These are phyloP conservation scores for Lucinisca nassula DNA, from an alignment of 2,888 invertebrate species.

Conservation along the genomic window DNA sequence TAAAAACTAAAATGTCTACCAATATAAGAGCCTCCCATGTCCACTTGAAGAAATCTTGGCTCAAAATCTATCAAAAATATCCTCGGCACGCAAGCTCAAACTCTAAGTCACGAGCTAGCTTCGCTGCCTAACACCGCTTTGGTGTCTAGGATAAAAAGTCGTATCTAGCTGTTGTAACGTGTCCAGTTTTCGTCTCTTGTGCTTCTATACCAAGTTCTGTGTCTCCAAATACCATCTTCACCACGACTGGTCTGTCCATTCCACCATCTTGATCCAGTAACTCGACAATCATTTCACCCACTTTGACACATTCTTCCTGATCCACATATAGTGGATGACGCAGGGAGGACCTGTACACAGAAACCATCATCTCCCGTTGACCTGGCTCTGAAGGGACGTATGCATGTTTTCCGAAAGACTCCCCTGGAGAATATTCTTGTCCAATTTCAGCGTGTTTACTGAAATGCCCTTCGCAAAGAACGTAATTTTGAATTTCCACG, in stretches of 20 bases:
- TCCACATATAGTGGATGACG: constrained; percentile 59
- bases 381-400: constrained; percentile 57
- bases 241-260: constrained; percentile 51
- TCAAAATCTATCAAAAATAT: too few species aligned
- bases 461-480: constrained; percentile 67
- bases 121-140: too few species aligned
- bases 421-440: constrained; percentile 49
- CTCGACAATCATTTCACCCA: constrained; percentile 65
- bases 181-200: constrained; percentile 50
- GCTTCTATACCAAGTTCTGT: constrained; percentile 64
- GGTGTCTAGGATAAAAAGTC: constrained; percentile 33
- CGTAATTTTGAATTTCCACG: constrained; percentile 15
- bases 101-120: too few species aligned
- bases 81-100: too few species aligned
- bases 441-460: constrained; percentile 58
- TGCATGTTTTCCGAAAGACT: constrained; percentile 54
- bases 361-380: constrained; percentile 44
- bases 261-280: constrained; percentile 48
- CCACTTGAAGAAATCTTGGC: too few species aligned
- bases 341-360: constrained; percentile 52
- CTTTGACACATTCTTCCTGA: constrained; percentile 41
- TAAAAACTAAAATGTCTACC: too few species aligned
- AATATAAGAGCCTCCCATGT: too few species aligned
- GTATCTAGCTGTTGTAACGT: constrained; percentile 46
- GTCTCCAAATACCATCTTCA: constrained; percentile 69